A percentile compares a stretch with the other conserved stretches of the same genome.
phyloP scores from a whole-genome alignment of 2,888 invertebrate genomes.

The Drosophila birchii region DNA sequence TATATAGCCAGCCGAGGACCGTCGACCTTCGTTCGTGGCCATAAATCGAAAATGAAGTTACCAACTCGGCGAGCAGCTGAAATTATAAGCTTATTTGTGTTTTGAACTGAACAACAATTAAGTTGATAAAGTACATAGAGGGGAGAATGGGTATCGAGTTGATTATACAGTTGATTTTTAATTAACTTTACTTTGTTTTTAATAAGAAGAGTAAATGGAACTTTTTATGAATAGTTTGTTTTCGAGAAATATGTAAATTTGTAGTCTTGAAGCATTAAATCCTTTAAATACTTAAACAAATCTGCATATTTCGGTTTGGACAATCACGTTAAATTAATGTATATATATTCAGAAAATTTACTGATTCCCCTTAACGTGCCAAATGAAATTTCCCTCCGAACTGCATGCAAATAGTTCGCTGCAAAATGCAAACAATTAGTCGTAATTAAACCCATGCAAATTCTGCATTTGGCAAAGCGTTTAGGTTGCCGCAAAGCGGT shows the following conservation, averaged over 20 bases:
- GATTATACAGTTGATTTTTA: not conserved
- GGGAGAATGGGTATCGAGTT: not conserved
- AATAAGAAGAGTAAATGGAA: not conserved
- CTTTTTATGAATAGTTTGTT: not conserved
- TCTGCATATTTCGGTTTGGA: not conserved
- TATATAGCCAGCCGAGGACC: conserved; percentile 4
- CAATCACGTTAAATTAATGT: conserved; percentile 13
- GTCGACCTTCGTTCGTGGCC: conserved; percentile 6
- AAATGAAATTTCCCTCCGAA: conserved; percentile 1
- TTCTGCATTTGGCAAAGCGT: conserved; percentile 41
- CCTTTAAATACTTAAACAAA: not conserved
- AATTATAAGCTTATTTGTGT: conserved; percentile 27
- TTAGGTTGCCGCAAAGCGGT: conserved; percentile 34
- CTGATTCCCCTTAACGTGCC: conserved; percentile 2
- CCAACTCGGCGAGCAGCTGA: conserved; percentile 11
- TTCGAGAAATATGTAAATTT: not conserved
- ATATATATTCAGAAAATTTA: conserved; percentile 11
- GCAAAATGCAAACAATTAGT: conserved; percentile 42
- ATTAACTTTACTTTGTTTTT: not conserved
- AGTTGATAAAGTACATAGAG: conserved; percentile 2
- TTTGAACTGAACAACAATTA: conserved; percentile 21
- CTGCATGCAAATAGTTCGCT: conserved; percentile 23
- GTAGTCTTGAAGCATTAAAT: not conserved
- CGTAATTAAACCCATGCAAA: conserved; percentile 55
- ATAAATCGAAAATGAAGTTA: conserved; percentile 45